Conservation (phyloP, 2,113 vertebrate genomes). For the Willisornis vidua region DNA sequence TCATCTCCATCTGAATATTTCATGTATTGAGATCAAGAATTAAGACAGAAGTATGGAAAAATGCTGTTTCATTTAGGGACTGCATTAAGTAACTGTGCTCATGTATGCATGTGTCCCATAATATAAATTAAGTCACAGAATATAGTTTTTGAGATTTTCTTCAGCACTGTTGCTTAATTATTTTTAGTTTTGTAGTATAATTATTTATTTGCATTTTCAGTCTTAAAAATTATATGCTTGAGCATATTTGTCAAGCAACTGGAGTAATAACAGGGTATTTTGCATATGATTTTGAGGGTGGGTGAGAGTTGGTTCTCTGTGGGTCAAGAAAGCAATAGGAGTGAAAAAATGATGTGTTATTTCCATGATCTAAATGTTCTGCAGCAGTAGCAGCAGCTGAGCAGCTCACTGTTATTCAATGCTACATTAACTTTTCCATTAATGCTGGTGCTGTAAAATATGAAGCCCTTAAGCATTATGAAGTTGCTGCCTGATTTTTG, state of each 20-base stretch:
- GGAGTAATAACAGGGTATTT: not conserved
- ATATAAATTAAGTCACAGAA: not conserved
- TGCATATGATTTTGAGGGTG: not conserved
- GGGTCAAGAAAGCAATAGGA: slow-evolving; percentile 25
- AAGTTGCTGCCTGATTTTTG: slow-evolving; percentile 71
- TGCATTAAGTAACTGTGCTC: not conserved
- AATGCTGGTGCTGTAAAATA: slow-evolving; percentile 85
- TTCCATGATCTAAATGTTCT: slow-evolving; percentile 78
- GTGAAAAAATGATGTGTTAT: slow-evolving; percentile 83
- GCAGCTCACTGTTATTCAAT: slow-evolving; percentile 85
- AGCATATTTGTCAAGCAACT: not conserved
- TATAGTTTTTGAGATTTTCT: not conserved
- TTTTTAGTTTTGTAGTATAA: not conserved
- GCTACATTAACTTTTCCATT: slow-evolving; percentile 95
- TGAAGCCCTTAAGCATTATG: slow-evolving; percentile 77
- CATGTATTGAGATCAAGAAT: not conserved
- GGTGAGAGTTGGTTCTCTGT: not conserved
- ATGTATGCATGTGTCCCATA: not conserved
- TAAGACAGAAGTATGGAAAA: not conserved
- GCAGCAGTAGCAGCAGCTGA: slow-evolving; percentile 81
- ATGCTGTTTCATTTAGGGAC: not conserved
- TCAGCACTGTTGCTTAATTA: not conserved
- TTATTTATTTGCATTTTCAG: not conserved
- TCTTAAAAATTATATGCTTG: not conserved
- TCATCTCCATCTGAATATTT: not conserved